Percentiles rank a stretch among this genome's conserved stretches.
Evolutionary conservation across 2,797 vertebrate species (phyloP).

Genomic region (Artibeus jamaicensis): DNA sequence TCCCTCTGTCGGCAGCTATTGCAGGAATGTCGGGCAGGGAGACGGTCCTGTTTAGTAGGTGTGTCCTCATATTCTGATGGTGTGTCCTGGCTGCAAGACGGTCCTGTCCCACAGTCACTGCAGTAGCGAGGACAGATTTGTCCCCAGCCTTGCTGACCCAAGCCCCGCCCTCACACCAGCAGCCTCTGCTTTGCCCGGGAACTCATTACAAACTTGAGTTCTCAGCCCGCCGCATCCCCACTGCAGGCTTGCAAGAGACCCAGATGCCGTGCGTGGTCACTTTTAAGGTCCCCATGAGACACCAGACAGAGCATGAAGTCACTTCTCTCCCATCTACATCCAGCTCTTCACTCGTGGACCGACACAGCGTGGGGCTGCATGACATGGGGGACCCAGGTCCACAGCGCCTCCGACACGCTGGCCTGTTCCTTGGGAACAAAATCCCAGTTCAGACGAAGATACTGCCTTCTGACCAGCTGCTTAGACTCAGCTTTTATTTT

Average conservation of each 20-base stretch:
- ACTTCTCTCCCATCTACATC: not conserved
- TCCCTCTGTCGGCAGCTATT: not conserved
- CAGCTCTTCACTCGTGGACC: not conserved
- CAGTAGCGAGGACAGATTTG: not conserved
- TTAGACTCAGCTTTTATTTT: not conserved
- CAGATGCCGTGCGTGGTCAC: not conserved
- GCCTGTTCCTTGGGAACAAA: not conserved
- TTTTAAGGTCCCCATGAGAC: not conserved
- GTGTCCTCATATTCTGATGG: not conserved
- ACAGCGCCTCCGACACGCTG: not conserved
- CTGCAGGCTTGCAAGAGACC: not conserved
- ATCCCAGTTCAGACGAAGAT: not conserved
- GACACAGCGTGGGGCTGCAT: no score
- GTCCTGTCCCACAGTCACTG: not conserved
- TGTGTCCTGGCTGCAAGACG: not conserved
- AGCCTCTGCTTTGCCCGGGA: not conserved
- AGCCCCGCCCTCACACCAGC: not conserved
- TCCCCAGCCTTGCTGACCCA: not conserved
- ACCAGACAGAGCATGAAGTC: not conserved
- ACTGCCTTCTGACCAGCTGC: not conserved
- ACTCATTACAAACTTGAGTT: not conserved
- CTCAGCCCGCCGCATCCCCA: not conserved
- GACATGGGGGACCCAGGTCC: no score
- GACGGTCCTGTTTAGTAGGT: no score
- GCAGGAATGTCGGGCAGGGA: not conserved